These are phyloP conservation scores for Pelochelys cantorii DNA, from an alignment of 2,797 vertebrate species.

Conservation along the genomic window DNA sequence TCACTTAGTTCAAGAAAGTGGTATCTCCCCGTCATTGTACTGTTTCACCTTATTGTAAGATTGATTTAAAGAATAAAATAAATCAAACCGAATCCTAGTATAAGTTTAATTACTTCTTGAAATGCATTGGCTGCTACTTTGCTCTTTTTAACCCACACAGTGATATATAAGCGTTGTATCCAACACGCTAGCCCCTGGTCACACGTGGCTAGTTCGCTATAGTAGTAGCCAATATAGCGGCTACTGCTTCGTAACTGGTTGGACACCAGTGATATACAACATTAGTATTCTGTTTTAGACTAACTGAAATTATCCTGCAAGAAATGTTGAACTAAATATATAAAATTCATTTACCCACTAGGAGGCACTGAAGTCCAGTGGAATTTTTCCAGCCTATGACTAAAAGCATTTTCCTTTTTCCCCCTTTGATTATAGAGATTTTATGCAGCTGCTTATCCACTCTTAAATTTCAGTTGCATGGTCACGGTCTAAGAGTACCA, in stretches of 20 bases:
- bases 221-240: too few relatives aligned
- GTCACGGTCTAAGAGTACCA: neutral
- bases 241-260: too few relatives aligned
- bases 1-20: neutral
- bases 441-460: neutral
- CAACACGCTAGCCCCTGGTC: too few relatives aligned
- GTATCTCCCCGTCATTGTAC: neutral
- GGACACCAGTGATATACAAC: neutral
- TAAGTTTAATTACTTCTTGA: neutral
- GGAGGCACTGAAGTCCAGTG: conserved; percentile 45
- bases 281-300: neutral
- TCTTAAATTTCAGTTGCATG: neutral
- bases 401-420: conserved; percentile 28
- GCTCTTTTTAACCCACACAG: neutral
- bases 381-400: conserved; percentile 22
- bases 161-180: neutral
- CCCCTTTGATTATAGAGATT: neutral
- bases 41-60: neutral
- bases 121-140: neutral
- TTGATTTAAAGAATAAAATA: neutral
- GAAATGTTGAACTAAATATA: neutral
- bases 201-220: too few relatives aligned
- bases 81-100: neutral
- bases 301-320: neutral
- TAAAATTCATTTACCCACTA: conserved; percentile 4